Base-by-base conservation (phyloP, 1,140 invertebrate species). In the Lepeophtheirus salmonis region DNA sequence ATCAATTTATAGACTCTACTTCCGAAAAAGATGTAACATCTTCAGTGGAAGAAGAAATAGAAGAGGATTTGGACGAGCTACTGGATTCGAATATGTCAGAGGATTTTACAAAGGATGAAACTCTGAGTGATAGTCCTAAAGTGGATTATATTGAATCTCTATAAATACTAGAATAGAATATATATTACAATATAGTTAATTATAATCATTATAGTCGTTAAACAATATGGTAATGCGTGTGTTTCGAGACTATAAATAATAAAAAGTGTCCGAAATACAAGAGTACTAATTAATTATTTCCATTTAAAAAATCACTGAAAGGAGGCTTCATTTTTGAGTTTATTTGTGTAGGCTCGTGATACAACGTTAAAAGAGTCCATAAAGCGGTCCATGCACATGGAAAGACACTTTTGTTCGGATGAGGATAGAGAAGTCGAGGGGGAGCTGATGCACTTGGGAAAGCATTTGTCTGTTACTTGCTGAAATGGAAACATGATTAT, bases 401-500 rank as follows among this genome's bases (percentile, higher is more conserved):
- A 70, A 56, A 76, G 65, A 63, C 75, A 76, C 70, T 76, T 76
- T 70, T 76, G 69, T 66, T 76, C 74, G 17, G 70, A 71, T 65
- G 67, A 73, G 59, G 71, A 70, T 53, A 76, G 65, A 50, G 70
- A 70, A 30, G 68, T 68, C 17, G 74, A 74, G 13, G 76, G 76
- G 51, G 70, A 74, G n/a, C 67, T 65, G 26, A 77, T 71, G 64
- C 75, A 77, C 64, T 75, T 76, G 52, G 71, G 70, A 56, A 74
- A 76, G 66, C 75, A 77, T 67, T 77, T 77, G 62, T 77, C 74
- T 10, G 75, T 73, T 61, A 77, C 72, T 69, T 74, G 74, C 55
- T 57, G 55, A 13, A 57, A 56, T 4, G 50, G 10, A 22, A 52
- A 52, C 6, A 41, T n/a, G 6, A 41, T 41, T 6, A 41, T 10